Evolutionary conservation across 2,888 invertebrate genomes (phyloP).

Genomic region (Megalurothrips usitatus): DNA sequence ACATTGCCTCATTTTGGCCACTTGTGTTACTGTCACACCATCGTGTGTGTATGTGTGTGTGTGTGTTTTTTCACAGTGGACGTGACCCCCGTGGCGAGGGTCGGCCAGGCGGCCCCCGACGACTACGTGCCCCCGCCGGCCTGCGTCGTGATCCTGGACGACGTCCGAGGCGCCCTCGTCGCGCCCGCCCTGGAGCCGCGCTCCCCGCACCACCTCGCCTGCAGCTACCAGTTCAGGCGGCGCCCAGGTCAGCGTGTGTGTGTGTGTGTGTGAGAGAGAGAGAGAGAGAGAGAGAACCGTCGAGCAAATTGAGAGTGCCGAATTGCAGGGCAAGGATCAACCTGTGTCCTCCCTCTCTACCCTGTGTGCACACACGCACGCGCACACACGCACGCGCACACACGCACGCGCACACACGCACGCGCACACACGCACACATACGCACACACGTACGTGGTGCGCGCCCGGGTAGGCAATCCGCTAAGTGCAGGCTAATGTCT

Average conservation of each 20-base stretch:
- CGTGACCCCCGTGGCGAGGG: slow-evolving; percentile 8
- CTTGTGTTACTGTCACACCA: too few species aligned
- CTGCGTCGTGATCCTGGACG: slow-evolving; percentile 5
- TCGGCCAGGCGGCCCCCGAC: background rate
- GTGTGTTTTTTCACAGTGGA: background rate
- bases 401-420: slow-evolving; percentile 24
- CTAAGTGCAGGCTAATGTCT: too few species aligned
- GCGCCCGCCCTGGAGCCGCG: background rate
- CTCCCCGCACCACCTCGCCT: background rate
- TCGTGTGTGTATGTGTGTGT: too few species aligned
- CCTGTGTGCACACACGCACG: slow-evolving; percentile 27
- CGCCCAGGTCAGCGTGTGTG: background rate
- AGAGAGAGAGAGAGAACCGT: background rate
- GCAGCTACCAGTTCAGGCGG: background rate
- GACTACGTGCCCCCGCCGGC: background rate
- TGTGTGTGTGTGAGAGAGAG: background rate
- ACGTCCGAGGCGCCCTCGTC: background rate
- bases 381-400: slow-evolving; percentile 29
- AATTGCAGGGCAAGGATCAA: slow-evolving; percentile 7
- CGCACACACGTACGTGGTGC: background rate
- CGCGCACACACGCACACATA: slow-evolving; percentile 30
- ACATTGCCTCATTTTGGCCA: background rate
- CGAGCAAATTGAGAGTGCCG: background rate
- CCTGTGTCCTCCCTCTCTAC: slow-evolving; percentile 2
- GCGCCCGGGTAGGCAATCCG: too few species aligned